phyloP scores from a whole-genome alignment of 1,140 invertebrate species.

The Dendrolimus punctatus region DNA sequence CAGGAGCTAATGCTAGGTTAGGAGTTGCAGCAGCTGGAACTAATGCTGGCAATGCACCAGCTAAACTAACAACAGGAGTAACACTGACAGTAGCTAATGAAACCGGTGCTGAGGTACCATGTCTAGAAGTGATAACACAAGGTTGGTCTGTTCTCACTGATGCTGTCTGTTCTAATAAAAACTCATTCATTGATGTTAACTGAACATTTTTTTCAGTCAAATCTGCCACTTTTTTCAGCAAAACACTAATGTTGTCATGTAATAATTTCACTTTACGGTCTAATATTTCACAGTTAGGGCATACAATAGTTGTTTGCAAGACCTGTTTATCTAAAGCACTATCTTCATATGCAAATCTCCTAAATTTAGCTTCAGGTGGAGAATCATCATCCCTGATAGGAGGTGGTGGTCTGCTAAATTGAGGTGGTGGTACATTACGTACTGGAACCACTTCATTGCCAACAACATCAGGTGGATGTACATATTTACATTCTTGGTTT shows the following conservation, averaged over 20 bases:
- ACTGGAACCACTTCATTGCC: slow-evolving; percentile 30
- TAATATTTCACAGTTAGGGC: slow-evolving; percentile 49
- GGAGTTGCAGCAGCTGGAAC: slow-evolving; percentile 53
- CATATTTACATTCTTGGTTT: slow-evolving; percentile 45
- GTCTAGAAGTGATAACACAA: slow-evolving; percentile 61
- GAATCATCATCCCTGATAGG: slow-evolving; percentile 47
- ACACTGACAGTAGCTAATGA: slow-evolving; percentile 63
- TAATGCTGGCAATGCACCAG: slow-evolving; percentile 50
- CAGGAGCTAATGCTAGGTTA: slow-evolving; percentile 52
- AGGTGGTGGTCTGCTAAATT: slow-evolving; percentile 38
- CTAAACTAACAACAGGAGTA: slow-evolving; percentile 59
- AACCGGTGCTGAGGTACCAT: slow-evolving; percentile 59
- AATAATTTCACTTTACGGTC: slow-evolving; percentile 60
- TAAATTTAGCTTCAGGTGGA: slow-evolving; percentile 58
- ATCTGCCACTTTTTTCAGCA: slow-evolving; percentile 58
- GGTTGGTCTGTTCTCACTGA: slow-evolving; percentile 50
- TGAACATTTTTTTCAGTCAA: slow-evolving; percentile 62
- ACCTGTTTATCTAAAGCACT: slow-evolving; percentile 38
- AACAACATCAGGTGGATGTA: slow-evolving; percentile 36
- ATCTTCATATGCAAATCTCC: slow-evolving; percentile 52
- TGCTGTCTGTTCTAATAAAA: slow-evolving; percentile 57
- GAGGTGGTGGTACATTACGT: slow-evolving; percentile 27
- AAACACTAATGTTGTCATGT: slow-evolving; percentile 63
- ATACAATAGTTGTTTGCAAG: slow-evolving; percentile 32
- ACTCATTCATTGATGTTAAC: slow-evolving; percentile 65